Base-by-base conservation (phyloP, 1,140 invertebrate species). In the Dermatophagoides farinae region DNA sequence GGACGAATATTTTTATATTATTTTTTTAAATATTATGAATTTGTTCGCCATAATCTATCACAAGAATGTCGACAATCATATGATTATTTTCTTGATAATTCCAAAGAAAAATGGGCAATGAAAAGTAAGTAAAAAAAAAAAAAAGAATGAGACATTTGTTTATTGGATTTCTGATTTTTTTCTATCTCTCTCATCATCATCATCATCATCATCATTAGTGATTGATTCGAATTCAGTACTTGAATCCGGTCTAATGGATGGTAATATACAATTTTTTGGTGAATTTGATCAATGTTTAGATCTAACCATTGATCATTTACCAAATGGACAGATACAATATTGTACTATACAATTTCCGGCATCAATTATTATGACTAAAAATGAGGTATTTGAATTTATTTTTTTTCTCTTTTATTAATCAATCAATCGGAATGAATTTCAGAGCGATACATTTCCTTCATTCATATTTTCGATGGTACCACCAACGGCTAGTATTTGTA, bases 191-290 rank as follows among this genome's bases (percentile, higher is more conserved):
- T n/a, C n/a, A n/a, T n/a, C n/a, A n/a, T n/a, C n/a, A n/a, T n/a
- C n/a, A n/a, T n/a, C n/a, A n/a, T n/a, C n/a, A n/a, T n/a, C n/a
- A n/a, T n/a, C 1, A 23, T 12, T 14, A 60, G 58, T 60, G 46
- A 49, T 60, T 12, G 58, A 60, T 23, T 14, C 58, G 18, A 60
- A 47, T 25, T 31, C 43, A 5, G 14, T 49, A 2, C 9, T 60
- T 11, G 43, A 31, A 39, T 20, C 58, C 16, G 58, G 58, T 22
- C 1, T 50, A 2, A 25, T 18, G 14, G 25, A 52, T 47, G 58
- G 58, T 16, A 60, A 60, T 25, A 18, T 49, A 49, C 58, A 60
- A 50, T 60, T 60, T 50, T n/a, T 60, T 16, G 58, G 58, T 43
- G n/a, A 38, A n/a, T 60, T 49, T 50, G 58, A 60, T 37, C 50